Evolutionary conservation across 2,888 invertebrate genomes (phyloP).

Genomic region (Synanthedon tipuliformis): DNA sequence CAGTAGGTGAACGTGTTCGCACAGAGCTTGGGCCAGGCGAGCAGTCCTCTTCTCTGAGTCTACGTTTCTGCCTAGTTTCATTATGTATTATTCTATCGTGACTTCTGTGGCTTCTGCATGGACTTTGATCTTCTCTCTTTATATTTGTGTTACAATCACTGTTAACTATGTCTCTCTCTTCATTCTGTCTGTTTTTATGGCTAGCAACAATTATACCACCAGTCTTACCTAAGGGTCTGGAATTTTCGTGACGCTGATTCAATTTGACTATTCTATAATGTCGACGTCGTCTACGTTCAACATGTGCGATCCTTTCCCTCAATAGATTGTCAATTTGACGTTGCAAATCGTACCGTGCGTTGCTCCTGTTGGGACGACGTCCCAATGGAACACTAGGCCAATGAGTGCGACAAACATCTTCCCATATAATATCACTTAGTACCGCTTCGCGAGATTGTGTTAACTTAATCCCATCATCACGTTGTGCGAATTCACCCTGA

Average conservation of each 20-base stretch:
- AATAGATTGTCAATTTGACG: slow-evolving; percentile 53
- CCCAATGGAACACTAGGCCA: slow-evolving; percentile 56
- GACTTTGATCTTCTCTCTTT: slow-evolving; percentile 21
- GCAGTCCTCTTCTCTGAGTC: slow-evolving; percentile 28
- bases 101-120: slow-evolving; percentile 30
- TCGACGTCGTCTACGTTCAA: slow-evolving; percentile 53
- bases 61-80: slow-evolving; percentile 21
- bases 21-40: slow-evolving; percentile 47
- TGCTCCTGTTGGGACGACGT: slow-evolving; percentile 45
- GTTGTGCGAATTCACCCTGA: slow-evolving; percentile 62
- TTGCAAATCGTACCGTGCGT: slow-evolving; percentile 47
- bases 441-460: slow-evolving; percentile 62
- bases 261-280: slow-evolving; percentile 60
- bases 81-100: slow-evolving; percentile 28
- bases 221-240: slow-evolving; percentile 51
- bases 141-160: slow-evolving; percentile 37
- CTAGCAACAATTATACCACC: slow-evolving; percentile 63
- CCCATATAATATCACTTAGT: slow-evolving; percentile 61
- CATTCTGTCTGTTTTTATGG: slow-evolving; percentile 42
- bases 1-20: slow-evolving; percentile 18
- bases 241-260: slow-evolving; percentile 54
- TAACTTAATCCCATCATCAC: slow-evolving; percentile 59
- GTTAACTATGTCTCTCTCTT: slow-evolving; percentile 23
- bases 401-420: slow-evolving; percentile 61
- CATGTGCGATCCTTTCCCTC: slow-evolving; percentile 54